A percentile compares a stretch with the other conserved stretches of the same genome.
These are phyloP conservation scores for Enteromius afrohamiltoni DNA, from an alignment of 2,797 vertebrate species.

Conservation along the genomic window DNA sequence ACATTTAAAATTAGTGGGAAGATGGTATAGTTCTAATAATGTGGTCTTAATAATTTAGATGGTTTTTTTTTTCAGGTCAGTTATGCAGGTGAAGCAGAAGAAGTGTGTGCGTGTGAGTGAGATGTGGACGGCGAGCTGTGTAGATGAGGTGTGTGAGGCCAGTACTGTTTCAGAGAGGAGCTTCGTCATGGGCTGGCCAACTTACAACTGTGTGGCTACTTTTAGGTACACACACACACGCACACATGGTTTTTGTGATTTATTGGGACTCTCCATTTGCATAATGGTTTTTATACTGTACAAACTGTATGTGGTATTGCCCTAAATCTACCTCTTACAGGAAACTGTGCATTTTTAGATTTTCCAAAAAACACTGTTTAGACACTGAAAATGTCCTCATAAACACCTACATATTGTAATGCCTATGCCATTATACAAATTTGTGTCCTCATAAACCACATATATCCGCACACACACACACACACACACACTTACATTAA, in stretches of 20 bases:
- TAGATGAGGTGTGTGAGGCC: slow-evolving; percentile 93
- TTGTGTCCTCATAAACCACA: too few relatives aligned
- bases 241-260: too few relatives aligned
- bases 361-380: too few relatives aligned
- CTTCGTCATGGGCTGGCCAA: slow-evolving; percentile 96
- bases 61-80: slow-evolving; percentile 73
- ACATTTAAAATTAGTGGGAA: neutral
- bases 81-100: slow-evolving; percentile 88
- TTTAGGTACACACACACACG: slow-evolving; percentile 84
- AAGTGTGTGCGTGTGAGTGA: slow-evolving; percentile 84
- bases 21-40: neutral
- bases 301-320: too few relatives aligned
- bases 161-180: slow-evolving; percentile 83
- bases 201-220: slow-evolving; percentile 89
- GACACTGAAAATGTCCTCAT: too few relatives aligned
- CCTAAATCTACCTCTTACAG: too few relatives aligned
- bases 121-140: slow-evolving; percentile 92
- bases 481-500: neutral
- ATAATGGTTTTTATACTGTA: too few relatives aligned
- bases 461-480: too few relatives aligned
- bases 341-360: too few relatives aligned
- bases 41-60: neutral
- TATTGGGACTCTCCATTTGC: too few relatives aligned
- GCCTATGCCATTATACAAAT: too few relatives aligned
- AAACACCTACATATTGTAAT: too few relatives aligned